phyloP scores from a whole-genome alignment of 1,140 invertebrate genomes.

The Venustaconcha ellipsiformis region DNA sequence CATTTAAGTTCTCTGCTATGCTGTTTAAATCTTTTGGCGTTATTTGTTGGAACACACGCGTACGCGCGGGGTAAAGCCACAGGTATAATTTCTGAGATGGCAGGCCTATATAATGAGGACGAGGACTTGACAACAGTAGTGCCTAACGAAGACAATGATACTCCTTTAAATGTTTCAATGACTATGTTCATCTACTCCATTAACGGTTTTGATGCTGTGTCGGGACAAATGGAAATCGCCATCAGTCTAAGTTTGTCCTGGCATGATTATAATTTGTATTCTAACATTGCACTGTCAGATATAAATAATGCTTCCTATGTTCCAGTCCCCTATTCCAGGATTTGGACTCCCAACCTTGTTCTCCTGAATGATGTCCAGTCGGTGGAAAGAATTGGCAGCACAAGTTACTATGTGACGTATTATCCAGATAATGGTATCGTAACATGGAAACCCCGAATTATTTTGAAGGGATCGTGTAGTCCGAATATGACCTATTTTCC shows the following conservation, averaged over 20 bases:
- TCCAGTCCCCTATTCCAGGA: background rate
- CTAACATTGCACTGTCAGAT: background rate
- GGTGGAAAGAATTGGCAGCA: conserved; percentile 12
- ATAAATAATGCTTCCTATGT: background rate
- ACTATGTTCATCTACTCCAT: background rate
- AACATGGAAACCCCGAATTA: conserved; percentile 15
- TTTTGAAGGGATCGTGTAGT: conserved; percentile 12
- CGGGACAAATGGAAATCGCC: conserved; percentile 3
- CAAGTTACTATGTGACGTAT: conserved; percentile 7
- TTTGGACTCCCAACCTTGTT: conserved; percentile 17
- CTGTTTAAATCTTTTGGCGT: too few species aligned
- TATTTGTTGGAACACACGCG: too few species aligned
- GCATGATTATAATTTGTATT: background rate
- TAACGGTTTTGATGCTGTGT: conserved; percentile 10
- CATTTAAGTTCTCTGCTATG: too few species aligned
- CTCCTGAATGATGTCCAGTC: conserved; percentile 6
- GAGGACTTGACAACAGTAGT: conserved; percentile 4
- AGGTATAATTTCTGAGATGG: too few species aligned
- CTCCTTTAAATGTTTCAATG: too few species aligned
- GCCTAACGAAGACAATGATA: conserved; percentile 6
- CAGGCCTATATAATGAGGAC: background rate
- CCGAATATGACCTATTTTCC: conserved; percentile 17
- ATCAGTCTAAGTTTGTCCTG: conserved; percentile 10
- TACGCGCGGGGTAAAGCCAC: too few species aligned
- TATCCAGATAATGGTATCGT: conserved; percentile 9